Percentiles rank a stretch among this genome's conserved stretches.
phyloP scores from a whole-genome alignment of 1,140 invertebrate species.

The Pemphigus obesinymphae region DNA sequence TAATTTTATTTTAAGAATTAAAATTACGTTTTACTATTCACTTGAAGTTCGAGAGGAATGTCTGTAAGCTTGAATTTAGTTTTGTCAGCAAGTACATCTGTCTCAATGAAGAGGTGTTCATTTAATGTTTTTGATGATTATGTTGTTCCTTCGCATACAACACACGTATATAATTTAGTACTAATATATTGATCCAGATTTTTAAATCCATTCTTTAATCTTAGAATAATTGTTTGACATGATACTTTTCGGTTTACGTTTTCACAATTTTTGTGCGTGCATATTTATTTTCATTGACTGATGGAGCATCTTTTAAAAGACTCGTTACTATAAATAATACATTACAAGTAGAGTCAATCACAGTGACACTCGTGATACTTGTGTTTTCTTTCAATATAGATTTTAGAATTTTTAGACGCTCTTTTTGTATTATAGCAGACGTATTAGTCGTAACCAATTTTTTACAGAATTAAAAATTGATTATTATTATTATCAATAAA shows the following conservation, averaged over 20 bases:
- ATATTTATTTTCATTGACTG: not conserved
- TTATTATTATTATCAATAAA: not conserved
- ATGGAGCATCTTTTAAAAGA: not conserved
- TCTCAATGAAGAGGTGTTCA: not conserved
- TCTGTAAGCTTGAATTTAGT: not conserved
- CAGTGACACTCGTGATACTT: not conserved
- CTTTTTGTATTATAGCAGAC: not conserved
- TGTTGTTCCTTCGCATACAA: not conserved
- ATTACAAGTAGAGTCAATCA: not conserved
- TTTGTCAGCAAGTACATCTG: not conserved
- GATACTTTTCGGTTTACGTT: not conserved
- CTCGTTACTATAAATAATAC: not conserved
- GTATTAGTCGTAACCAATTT: not conserved
- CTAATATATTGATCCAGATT: not conserved
- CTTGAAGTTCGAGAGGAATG: not conserved
- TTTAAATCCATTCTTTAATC: not conserved
- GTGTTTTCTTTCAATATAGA: not conserved
- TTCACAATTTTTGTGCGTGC: not conserved
- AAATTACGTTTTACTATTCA: not conserved
- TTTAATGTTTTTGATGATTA: not conserved
- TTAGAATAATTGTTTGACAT: not conserved
- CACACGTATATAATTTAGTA: not conserved
- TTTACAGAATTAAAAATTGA: not conserved
- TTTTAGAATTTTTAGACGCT: no score
- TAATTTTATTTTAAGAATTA: not conserved